Conservation (phyloP, 2,797 vertebrate species). For the Balearica regulorum region DNA sequence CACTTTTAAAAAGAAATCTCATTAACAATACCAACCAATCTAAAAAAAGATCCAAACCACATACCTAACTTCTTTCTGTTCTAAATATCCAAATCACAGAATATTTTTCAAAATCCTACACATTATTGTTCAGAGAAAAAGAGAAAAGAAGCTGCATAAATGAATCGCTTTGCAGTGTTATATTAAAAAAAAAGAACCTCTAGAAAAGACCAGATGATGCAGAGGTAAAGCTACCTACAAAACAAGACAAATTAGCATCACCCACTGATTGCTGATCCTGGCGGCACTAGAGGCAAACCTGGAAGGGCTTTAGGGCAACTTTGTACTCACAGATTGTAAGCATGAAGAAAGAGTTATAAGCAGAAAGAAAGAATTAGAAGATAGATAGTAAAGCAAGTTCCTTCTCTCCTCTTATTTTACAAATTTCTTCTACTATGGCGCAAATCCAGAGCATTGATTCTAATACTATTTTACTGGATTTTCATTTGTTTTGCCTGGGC, state of each 20-base stretch:
- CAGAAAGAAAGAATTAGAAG: conserved; percentile 9
- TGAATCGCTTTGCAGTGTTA: background rate
- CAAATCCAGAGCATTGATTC: conserved; percentile 61
- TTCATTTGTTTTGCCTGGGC: conserved; percentile 75
- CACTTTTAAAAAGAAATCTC: background rate
- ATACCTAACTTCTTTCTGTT: background rate
- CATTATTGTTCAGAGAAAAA: background rate
- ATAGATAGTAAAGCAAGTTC: background rate
- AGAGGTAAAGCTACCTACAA: conserved; percentile 40
- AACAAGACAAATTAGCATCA: conserved; percentile 44
- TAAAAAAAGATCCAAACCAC: background rate
- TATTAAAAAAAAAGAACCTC: background rate
- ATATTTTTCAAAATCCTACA: background rate
- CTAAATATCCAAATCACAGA: background rate
- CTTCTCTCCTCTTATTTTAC: background rate
- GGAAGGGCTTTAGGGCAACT: conserved; percentile 28
- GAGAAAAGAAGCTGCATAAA: background rate
- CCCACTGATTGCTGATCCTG: conserved; percentile 11
- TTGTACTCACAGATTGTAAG: background rate
- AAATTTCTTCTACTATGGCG: conserved; percentile 23
- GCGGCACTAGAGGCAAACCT: conserved; percentile 18
- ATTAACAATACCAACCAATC: background rate
- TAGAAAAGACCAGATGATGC: background rate
- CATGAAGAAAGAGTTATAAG: background rate
- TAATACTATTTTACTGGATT: conserved; percentile 71